Percentiles rank a stretch among this genome's conserved stretches.
These are phyloP conservation scores for Nipponia nippon DNA, from an alignment of 2,113 vertebrate genomes.

Conservation along the genomic window DNA sequence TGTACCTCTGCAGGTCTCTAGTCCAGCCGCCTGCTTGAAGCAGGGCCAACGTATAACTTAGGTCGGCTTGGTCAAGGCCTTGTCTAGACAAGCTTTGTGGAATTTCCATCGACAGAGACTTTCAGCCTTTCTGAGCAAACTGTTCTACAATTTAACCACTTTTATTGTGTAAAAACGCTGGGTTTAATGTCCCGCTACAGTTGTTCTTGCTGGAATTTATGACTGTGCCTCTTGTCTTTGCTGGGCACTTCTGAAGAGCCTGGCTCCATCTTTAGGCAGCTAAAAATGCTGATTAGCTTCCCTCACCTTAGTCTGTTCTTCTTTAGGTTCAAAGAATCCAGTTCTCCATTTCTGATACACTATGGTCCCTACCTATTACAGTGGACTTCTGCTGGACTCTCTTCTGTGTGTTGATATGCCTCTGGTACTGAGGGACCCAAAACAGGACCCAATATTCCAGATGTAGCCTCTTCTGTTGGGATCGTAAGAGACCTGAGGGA, in stretches of 20 bases:
- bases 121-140: not conserved
- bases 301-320: not conserved
- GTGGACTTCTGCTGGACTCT: not conserved
- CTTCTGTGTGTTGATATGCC: not conserved
- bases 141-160: not conserved
- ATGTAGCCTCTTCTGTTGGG: not conserved
- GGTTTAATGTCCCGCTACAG: not conserved
- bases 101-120: not conserved
- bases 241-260: not conserved
- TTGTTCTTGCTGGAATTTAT: not conserved
- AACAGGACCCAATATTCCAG: not conserved
- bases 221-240: not conserved
- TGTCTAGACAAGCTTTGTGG: not conserved
- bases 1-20: not conserved
- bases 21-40: not conserved
- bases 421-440: not conserved
- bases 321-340: not conserved
- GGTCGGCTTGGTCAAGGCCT: not conserved
- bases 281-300: not conserved
- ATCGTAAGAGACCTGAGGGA: not conserved
- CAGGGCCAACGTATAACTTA: not conserved
- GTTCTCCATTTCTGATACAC: not conserved
- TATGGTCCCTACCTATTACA: not conserved
- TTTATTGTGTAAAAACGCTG: not conserved
- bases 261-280: not conserved